phyloP scores from a whole-genome alignment of 2,888 invertebrate species.

The Caenorhabditis macrosperma region DNA sequence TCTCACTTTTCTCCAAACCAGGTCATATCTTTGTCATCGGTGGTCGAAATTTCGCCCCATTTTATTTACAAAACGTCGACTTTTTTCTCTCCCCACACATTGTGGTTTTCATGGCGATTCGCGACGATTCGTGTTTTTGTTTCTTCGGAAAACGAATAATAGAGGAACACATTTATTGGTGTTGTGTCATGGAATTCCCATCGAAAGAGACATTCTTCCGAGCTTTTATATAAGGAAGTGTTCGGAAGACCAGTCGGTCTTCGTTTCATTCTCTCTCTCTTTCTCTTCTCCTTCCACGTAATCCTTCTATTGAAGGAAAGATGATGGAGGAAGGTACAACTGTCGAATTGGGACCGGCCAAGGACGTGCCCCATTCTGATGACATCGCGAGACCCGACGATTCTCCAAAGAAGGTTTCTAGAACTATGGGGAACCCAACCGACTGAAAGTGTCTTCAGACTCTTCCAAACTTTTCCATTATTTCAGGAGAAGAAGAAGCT shows the following conservation, averaged over 20 bases:
- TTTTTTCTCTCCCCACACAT: constrained; percentile 1
- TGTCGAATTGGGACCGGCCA: constrained; percentile 66
- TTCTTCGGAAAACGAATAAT: not conserved
- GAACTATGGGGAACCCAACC: not conserved
- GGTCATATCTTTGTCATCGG: constrained; percentile 24
- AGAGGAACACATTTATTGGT: not conserved
- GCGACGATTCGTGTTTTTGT: constrained; percentile 10
- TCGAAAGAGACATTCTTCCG: not conserved
- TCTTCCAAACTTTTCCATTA: not conserved
- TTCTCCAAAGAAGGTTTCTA: constrained; percentile 42
- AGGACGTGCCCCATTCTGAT: constrained; percentile 57
- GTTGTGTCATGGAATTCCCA: constrained; percentile 9
- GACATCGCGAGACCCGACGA: constrained; percentile 31
- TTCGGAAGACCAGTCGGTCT: not conserved
- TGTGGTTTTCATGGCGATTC: not conserved
- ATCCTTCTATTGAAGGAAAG: constrained; percentile 19
- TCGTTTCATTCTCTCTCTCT: not conserved
- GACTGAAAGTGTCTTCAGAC: not conserved
- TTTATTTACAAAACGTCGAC: not conserved
- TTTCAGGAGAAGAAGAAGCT: constrained; percentile 71
- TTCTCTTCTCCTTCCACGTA: constrained; percentile 14
- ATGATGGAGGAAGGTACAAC: constrained; percentile 61
- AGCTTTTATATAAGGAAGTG: not conserved
- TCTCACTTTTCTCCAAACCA: constrained; percentile 42
- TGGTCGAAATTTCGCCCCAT: not conserved